A percentile compares a stretch with the other conserved stretches of the same genome.
Conservation (phyloP, 2,888 invertebrate species). For the Quadriops clusia region DNA sequence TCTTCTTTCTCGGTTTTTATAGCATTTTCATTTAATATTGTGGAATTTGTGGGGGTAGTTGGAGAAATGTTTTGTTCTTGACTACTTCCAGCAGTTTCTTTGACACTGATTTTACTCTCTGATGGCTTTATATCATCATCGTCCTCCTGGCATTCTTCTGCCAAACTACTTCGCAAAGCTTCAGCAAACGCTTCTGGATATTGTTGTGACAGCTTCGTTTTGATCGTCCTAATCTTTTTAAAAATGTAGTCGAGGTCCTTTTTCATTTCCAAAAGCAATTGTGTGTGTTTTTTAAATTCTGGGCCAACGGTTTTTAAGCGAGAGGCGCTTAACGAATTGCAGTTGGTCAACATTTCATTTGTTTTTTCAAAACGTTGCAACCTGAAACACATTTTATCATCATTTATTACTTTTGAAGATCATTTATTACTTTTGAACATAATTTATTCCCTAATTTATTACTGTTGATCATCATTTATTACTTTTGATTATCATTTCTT, state of each 20-base stretch:
- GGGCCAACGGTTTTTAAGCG: constrained; percentile 73
- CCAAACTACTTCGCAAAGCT: constrained; percentile 37
- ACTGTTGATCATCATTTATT: not conserved
- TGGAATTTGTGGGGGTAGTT: no score
- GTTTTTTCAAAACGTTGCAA: constrained; percentile 95
- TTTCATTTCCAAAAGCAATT: constrained; percentile 78
- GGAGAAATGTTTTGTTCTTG: constrained; percentile 1
- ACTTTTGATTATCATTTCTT: constrained; percentile 5
- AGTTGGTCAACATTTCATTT: constrained; percentile 96
- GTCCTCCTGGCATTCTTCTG: constrained; percentile 33
- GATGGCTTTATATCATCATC: constrained; percentile 21
- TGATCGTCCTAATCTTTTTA: constrained; percentile 75
- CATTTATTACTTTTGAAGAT: constrained; percentile 6
- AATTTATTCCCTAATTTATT: no score
- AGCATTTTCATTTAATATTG: no score
- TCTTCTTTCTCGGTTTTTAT: no score
- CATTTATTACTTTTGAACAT: not conserved
- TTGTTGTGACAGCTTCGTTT: constrained; percentile 59
- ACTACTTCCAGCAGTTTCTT: constrained; percentile 14
- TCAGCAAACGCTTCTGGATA: constrained; percentile 56
- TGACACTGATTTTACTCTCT: no score
- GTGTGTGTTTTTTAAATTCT: constrained; percentile 86
- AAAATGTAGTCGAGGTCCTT: constrained; percentile 92
- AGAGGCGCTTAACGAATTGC: constrained; percentile 84
- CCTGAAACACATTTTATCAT: constrained; percentile 41